Evolutionary conservation across 1,140 invertebrate genomes (phyloP).

Genomic region (Frieseomelitta varia): DNA sequence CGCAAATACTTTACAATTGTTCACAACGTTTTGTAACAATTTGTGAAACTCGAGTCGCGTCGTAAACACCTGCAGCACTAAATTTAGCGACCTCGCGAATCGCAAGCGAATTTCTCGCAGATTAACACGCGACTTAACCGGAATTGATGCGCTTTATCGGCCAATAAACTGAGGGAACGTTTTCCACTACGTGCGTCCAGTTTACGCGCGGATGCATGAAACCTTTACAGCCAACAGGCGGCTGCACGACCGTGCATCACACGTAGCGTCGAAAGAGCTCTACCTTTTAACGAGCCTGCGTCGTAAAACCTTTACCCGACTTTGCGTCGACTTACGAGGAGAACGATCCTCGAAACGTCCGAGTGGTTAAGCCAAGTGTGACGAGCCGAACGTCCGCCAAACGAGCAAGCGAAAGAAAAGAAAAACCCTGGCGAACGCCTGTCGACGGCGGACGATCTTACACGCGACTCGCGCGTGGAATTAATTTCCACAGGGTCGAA

Average conservation of each 20-base stretch:
- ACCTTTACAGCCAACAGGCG: background rate
- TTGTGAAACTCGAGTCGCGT: background rate
- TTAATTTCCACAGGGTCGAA: slow-evolving; percentile 27
- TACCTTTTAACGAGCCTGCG: background rate
- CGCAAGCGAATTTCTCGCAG: background rate
- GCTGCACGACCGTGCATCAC: background rate
- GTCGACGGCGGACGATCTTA: background rate
- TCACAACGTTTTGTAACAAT: background rate
- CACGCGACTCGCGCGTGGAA: slow-evolving; percentile 10
- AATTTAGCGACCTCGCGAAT: background rate
- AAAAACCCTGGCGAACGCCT: background rate
- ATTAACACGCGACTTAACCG: background rate
- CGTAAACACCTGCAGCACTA: background rate
- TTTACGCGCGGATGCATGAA: background rate
- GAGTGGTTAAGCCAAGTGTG: background rate
- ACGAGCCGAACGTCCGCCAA: background rate
- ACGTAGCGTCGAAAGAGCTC: background rate
- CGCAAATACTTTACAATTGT: too few relatives aligned
- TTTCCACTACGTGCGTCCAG: background rate
- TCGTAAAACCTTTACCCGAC: background rate
- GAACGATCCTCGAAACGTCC: background rate
- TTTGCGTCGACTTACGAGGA: background rate
- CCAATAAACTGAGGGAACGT: slow-evolving; percentile 8
- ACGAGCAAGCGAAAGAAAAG: background rate
- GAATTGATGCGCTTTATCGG: slow-evolving; percentile 2